These are phyloP conservation scores for Protophormia terraenovae DNA, from an alignment of 2,888 invertebrate genomes.

Conservation along the genomic window DNA sequence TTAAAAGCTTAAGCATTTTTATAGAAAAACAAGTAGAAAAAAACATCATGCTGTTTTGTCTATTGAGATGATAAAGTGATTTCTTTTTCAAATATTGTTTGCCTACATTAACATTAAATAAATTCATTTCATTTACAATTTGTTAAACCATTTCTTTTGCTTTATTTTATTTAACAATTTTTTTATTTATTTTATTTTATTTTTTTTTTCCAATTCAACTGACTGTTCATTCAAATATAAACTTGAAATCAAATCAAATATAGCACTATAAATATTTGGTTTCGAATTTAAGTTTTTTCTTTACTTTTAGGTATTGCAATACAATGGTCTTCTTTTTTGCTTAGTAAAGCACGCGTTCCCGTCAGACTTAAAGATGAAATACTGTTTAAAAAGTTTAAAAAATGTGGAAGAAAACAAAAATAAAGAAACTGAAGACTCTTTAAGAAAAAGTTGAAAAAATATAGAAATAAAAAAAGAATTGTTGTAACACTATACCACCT, in stretches of 20 bases:
- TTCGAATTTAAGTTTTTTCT: slow-evolving; percentile 26
- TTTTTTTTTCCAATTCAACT: no score
- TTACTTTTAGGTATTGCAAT: no score
- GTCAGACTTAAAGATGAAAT: slow-evolving; percentile 53
- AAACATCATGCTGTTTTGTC: slow-evolving; percentile 58
- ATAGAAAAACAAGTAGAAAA: slow-evolving; percentile 29
- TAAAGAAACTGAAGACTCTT: slow-evolving; percentile 23
- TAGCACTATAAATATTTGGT: slow-evolving; percentile 64
- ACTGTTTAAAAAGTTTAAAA: slow-evolving; percentile 35
- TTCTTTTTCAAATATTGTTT: slow-evolving; percentile 50
- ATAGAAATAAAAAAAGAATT: slow-evolving; percentile 63
- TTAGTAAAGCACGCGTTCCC: slow-evolving; percentile 58
- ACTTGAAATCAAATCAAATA: slow-evolving; percentile 72
- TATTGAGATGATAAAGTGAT: slow-evolving; percentile 66
- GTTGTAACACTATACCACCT: slow-evolving; percentile 66
- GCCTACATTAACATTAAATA: slow-evolving; percentile 57
- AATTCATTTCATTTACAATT: slow-evolving; percentile 68
- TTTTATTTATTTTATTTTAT: slow-evolving; percentile 1
- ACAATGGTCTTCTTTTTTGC: slow-evolving; percentile 5
- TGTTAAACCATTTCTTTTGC: slow-evolving; percentile 61
- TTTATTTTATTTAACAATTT: background rate
- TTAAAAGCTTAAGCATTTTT: slow-evolving; percentile 47
- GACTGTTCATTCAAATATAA: slow-evolving; percentile 68
- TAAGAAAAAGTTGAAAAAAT: slow-evolving; percentile 1
- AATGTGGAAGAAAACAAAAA: background rate